Evolutionary conservation across 2,113 vertebrate species (phyloP), one percentile per base, ranked within the genome.

Genomic region (Cromileptes altivelis): DNA sequence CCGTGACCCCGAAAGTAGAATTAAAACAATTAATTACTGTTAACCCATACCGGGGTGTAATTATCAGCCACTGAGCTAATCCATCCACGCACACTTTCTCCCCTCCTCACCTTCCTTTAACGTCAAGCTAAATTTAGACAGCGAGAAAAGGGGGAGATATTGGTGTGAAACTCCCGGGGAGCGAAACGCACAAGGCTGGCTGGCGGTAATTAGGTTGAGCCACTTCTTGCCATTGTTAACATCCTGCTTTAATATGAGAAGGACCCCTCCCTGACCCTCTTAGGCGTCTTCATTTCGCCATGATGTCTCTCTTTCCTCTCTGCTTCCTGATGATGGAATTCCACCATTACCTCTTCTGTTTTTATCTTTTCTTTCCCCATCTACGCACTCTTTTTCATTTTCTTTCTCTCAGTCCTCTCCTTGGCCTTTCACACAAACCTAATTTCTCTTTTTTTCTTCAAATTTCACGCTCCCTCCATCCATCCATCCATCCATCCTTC

Each of bases 141-240:
- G 68, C 49, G 77, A 52, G 77, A 87, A 45, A 83, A 84, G 18
- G 47, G 63, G 30, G 64, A 71, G 87, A 81, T 84, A 80, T 85
- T 57, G 77, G 80, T 63, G 80, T 75, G 85, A 91, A 77, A 86
- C 87, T 88, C 91, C 87, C 8, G 52, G 78, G 75, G 89, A 79
- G 82, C 69, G 85, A 30, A 70, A 75, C 6, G 52, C 78, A 78
- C 64, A 7, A 63, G 82, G 84, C 67, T 55, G 64, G 25, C 75
- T 80, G 82, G 84, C 89, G 62, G 91, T 94, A 95, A 96, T 95
- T 95, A 95, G 93, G 92, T 91, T 93, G 94, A 94, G 93, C 90
- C 90, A 88, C 91, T 94, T 91, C 87, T 91, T 72, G 88, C 89
- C 84, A 92, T 91, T 95, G 94, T 95, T 95, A 95, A 94, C 95